Conservation (phyloP, 2,888 invertebrate species). For the Cactoblastis cactorum region DNA sequence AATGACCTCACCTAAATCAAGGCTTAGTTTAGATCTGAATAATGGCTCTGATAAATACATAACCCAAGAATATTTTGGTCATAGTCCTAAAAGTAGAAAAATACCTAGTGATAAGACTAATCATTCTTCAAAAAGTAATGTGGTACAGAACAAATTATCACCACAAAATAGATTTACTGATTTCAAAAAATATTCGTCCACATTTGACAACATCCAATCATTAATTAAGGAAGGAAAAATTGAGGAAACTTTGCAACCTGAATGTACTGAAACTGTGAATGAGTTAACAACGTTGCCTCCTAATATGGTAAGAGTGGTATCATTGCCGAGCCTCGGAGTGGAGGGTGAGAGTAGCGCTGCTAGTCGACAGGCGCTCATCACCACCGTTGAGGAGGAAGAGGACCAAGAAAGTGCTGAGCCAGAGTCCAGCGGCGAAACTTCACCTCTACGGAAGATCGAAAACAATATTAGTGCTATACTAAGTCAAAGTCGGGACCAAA, state of each 20-base stretch:
- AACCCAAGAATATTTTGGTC: slow-evolving; percentile 65
- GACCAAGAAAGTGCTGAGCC: slow-evolving; percentile 82
- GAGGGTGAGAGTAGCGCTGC: slow-evolving; percentile 72
- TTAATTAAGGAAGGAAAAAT: slow-evolving; percentile 85
- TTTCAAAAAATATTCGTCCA: slow-evolving; percentile 85
- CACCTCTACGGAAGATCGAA: slow-evolving; percentile 85
- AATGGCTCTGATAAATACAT: slow-evolving; percentile 72
- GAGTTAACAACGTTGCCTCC: slow-evolving; percentile 82
- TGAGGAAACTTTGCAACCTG: slow-evolving; percentile 70
- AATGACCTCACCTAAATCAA: slow-evolving; percentile 80
- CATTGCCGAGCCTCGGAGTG: slow-evolving; percentile 81
- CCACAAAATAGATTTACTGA: slow-evolving; percentile 80
- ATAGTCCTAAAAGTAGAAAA: slow-evolving; percentile 73
- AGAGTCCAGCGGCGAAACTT: slow-evolving; percentile 81
- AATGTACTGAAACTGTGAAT: slow-evolving; percentile 79
- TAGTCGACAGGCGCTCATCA: slow-evolving; percentile 82
- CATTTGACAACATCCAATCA: slow-evolving; percentile 88
- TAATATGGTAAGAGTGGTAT: slow-evolving; percentile 83
- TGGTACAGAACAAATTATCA: slow-evolving; percentile 66
- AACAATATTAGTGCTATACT: slow-evolving; percentile 85
- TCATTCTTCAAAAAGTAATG: slow-evolving; percentile 43
- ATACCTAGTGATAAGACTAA: slow-evolving; percentile 50
- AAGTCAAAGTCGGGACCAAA: slow-evolving; percentile 79
- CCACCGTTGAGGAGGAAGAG: slow-evolving; percentile 86
- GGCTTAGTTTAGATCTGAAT: slow-evolving; percentile 81